Evolutionary conservation across 2,888 invertebrate genomes (phyloP), one percentile per base, ranked within the genome.

Genomic region (Nephrotoma guestfalica): DNA sequence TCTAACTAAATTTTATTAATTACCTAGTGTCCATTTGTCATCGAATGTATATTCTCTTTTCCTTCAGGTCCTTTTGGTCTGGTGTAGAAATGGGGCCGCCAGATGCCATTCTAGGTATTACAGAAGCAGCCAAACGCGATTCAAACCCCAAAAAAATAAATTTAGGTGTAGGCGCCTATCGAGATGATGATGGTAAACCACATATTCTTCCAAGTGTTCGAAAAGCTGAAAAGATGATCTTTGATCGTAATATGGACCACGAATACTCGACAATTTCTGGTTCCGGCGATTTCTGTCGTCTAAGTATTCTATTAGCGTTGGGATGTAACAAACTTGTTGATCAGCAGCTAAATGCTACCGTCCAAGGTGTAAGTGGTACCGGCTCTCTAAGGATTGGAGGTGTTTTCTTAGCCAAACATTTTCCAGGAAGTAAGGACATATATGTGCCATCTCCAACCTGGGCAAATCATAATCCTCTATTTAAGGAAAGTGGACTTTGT

Each of bases 391-490:
- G 97, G 87, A 94, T 99, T 86, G 99, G 99, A 42, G 95, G 96
- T 71, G 96, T 96, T 88, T 99, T 98, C 91, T 92, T 99, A 87
- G 94, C 94, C 87, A 94, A 94, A 88, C 97, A 96, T 92, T 96
- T 96, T 92, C 94, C 94, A 6, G 95, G 96, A 47, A 93, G 93
- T 88, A 98, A 98, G 92, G 95, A 95, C 87, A 92, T 97, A 86
- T 99, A 97, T 92, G 89, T 99, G 88, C 99, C 99, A 5, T 93
- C 94, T 1, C 99, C 99, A 4, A 96, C 99, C 0, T 99, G 99
- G 99, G 99, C 99, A 86, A 99, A 99, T 92, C 99, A 99, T 91
- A 95, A 94, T 0, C 98, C 98, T 86, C 94, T 99, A 90, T 98
- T 99, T 92, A 98, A 96, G 92, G 96, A 96, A 90, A 93, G 97